Evolutionary conservation across 2,113 vertebrate species (phyloP).

Genomic region (Neoarius graeffei): DNA sequence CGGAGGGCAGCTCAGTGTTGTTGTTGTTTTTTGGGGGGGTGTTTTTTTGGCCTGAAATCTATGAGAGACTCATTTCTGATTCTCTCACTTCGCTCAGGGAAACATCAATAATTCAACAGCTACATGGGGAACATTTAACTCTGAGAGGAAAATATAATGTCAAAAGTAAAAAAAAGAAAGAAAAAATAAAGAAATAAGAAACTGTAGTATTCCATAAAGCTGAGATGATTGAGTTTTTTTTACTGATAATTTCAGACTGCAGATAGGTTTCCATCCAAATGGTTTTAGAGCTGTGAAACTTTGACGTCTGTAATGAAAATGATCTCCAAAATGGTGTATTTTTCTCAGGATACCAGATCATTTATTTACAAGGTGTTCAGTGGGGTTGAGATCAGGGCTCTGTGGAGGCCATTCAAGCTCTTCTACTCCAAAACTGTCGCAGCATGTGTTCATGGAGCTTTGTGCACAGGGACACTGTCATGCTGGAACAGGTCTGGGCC

Average conservation of each 20-base stretch:
- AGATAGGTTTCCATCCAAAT: background rate
- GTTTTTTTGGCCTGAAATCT: constrained; percentile 16
- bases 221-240: background rate
- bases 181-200: too few species aligned
- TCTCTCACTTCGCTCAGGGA: constrained; percentile 42
- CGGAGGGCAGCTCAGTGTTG: background rate
- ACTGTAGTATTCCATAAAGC: background rate
- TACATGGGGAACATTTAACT: constrained; percentile 17
- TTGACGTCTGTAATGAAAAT: background rate
- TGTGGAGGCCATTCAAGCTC: background rate
- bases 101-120: constrained; percentile 43
- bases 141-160: background rate
- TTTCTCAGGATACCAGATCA: too few species aligned
- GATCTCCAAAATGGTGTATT: background rate
- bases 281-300: background rate
- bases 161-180: background rate
- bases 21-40: background rate
- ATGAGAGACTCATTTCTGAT: constrained; percentile 45
- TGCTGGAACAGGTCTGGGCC: too few species aligned
- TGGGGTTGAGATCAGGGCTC: too few species aligned
- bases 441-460: too few species aligned
- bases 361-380: background rate
- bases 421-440: background rate
- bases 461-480: too few species aligned
- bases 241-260: background rate